A percentile compares a stretch with the other conserved stretches of the same genome.
These are phyloP conservation scores for Liparis tanakae DNA, from an alignment of 2,797 vertebrate species.

Conservation along the genomic window DNA sequence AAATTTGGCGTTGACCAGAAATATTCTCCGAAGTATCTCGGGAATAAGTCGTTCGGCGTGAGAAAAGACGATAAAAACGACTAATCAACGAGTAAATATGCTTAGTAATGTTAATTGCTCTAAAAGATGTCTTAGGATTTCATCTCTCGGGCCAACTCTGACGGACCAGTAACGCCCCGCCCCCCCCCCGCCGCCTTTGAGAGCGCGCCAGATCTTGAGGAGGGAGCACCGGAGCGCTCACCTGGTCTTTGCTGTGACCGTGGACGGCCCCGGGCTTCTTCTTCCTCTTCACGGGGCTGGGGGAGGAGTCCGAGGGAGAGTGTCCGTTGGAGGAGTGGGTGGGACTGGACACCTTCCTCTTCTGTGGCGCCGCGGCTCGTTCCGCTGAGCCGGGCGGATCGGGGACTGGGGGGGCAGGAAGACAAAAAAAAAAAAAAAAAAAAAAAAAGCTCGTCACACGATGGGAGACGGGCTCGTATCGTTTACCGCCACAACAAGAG, in stretches of 20 bases:
- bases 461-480: constrained; percentile 19
- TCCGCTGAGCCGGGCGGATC: constrained; percentile 91
- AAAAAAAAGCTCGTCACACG: constrained; percentile 18
- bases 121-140: neutral
- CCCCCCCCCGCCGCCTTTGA: no score
- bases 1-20: neutral
- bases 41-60: neutral
- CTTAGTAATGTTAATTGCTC: neutral
- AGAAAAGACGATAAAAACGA: neutral
- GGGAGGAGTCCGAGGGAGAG: constrained; percentile 94
- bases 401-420: constrained; percentile 69
- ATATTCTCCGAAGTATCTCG: neutral
- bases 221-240: constrained; percentile 62
- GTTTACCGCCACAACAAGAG: constrained; percentile 5
- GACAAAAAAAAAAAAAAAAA: no score
- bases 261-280: constrained; percentile 96
- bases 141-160: neutral
- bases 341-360: constrained; percentile 95
- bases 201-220: constrained; percentile 30
- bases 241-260: constrained; percentile 95
- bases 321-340: constrained; percentile 98
- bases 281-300: constrained; percentile 97
- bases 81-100: neutral
- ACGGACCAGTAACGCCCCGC: neutral
- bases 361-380: constrained; percentile 86